These are phyloP conservation scores for Clarias fuscus DNA, from an alignment of 2,797 vertebrate species.

Conservation along the genomic window DNA sequence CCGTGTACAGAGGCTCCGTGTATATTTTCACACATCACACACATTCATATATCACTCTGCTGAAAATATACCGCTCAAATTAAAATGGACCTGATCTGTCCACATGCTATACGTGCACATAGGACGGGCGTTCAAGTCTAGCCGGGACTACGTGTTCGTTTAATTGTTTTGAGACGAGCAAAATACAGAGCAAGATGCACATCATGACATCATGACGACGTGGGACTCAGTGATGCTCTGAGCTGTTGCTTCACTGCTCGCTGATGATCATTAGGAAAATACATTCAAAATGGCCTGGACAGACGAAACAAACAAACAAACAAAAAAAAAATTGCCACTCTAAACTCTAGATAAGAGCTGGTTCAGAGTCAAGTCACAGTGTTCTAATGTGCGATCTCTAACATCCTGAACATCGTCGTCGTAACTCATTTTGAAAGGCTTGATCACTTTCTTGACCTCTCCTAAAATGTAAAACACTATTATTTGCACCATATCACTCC, in stretches of 20 bases:
- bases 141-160: too few relatives aligned
- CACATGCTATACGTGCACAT: too few relatives aligned
- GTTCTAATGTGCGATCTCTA: neutral
- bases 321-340: too few relatives aligned
- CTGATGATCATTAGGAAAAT: neutral
- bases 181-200: too few relatives aligned
- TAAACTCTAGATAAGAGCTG: neutral
- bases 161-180: too few relatives aligned
- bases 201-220: too few relatives aligned
- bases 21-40: neutral
- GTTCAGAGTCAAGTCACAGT: too few relatives aligned
- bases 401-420: too few relatives aligned
- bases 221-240: too few relatives aligned
- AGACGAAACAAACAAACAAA: too few relatives aligned
- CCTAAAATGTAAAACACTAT: neutral
- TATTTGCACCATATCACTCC: neutral
- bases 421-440: neutral
- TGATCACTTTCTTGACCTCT: neutral
- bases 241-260: neutral
- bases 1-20: neutral
- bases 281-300: neutral
- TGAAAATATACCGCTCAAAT: neutral
- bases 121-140: too few relatives aligned
- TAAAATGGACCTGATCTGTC: too few relatives aligned
- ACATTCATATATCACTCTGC: neutral